Evolutionary conservation across 2,797 vertebrate species (phyloP).

Genomic region (Peromyscus attwateri): DNA sequence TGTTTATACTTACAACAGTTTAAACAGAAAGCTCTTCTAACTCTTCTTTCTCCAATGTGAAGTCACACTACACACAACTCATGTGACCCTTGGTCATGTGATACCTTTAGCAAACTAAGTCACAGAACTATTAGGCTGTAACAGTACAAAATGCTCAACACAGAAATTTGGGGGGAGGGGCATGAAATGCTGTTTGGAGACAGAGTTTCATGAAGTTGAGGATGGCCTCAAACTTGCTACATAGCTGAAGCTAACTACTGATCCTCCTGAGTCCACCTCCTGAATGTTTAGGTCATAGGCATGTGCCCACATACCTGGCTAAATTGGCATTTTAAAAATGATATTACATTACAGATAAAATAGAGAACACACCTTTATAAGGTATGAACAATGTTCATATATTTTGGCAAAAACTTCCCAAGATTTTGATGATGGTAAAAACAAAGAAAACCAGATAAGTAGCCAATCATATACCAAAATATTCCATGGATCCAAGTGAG

Average conservation of each 20-base stretch:
- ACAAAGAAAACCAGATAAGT: not conserved
- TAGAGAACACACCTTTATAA: conserved; percentile 5
- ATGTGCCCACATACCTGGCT: not conserved
- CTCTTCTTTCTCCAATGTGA: conserved; percentile 7
- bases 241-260: not conserved
- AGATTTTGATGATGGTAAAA: conserved; percentile 1
- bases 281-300: not conserved
- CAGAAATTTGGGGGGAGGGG: not conserved
- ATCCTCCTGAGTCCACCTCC: not conserved
- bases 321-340: not conserved
- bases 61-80: conserved; percentile 34
- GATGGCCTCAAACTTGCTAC: not conserved
- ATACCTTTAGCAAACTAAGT: conserved; percentile 61
- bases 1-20: conserved; percentile 48
- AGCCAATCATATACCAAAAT: not conserved
- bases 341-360: conserved; percentile 1
- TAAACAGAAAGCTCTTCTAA: conserved; percentile 57
- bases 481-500: not conserved
- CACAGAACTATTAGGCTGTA: not conserved
- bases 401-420: conserved; percentile 41
- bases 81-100: not conserved
- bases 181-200: not conserved
- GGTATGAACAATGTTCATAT: not conserved
- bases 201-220: not conserved
- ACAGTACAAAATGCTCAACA: not conserved